These are phyloP conservation scores for Muricea muricata DNA, from an alignment of 92 coral and sea anemone species.

Conservation along the genomic window DNA sequence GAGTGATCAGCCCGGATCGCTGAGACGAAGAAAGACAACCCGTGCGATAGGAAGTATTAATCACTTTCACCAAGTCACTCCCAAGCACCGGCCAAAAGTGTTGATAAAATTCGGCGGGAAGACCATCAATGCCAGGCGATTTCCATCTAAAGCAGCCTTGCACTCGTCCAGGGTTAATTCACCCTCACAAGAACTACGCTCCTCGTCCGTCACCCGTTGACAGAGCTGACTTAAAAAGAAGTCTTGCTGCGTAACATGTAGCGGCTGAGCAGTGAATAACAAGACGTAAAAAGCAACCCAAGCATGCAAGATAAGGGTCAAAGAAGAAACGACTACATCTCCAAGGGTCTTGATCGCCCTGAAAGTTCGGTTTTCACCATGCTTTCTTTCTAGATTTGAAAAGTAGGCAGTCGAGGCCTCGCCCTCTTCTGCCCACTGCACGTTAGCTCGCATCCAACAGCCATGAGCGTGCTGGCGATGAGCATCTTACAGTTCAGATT, in stretches of 20 bases:
- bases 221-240: conserved; percentile 2
- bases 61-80: not conserved
- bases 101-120: conserved; percentile 44
- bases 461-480: not conserved
- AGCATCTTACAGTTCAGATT: not conserved
- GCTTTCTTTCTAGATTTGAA: not conserved
- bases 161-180: conserved; percentile 20
- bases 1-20: conserved; percentile 41
- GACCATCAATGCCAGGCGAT: conserved; percentile 49
- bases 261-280: conserved; percentile 21
- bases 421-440: conserved; percentile 35
- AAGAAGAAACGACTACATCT: not conserved
- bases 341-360: not conserved
- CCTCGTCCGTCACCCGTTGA: not conserved
- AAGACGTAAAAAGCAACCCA: not conserved
- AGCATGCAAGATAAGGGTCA: not conserved
- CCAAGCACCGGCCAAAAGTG: conserved; percentile 38
- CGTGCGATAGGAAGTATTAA: conserved; percentile 1
- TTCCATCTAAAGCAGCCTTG: conserved; percentile 22
- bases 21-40: not conserved
- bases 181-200: conserved; percentile 24
- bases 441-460: not conserved
- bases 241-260: conserved; percentile 20
- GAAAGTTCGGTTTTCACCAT: not conserved
- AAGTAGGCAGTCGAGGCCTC: not conserved